Evolutionary conservation across 1,140 invertebrate genomes (phyloP).

Genomic region (Drosophila pruinosa): DNA sequence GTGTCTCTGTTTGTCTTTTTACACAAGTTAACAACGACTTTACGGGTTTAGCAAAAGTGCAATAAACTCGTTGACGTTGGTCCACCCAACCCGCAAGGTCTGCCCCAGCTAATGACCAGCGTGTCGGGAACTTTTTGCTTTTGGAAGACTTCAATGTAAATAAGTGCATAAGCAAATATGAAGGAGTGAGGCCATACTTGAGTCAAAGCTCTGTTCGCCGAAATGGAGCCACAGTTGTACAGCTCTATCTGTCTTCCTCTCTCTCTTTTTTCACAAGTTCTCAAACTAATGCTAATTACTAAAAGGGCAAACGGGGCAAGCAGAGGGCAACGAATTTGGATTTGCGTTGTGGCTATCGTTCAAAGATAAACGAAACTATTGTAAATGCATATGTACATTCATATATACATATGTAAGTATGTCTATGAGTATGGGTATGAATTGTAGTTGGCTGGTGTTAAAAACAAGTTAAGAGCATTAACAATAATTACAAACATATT

Average conservation of each 20-base stretch:
- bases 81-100: conserved; percentile 9
- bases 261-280: neutral
- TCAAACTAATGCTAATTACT: conserved; percentile 29
- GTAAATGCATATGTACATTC: neutral
- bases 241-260: neutral
- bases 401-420: neutral
- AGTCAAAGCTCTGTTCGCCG: conserved; percentile 14
- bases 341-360: conserved; percentile 30
- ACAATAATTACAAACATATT: conserved; percentile 50
- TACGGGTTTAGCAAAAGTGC: conserved; percentile 63
- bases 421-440: neutral
- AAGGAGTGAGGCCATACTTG: conserved; percentile 10
- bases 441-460: neutral
- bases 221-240: conserved; percentile 12
- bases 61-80: conserved; percentile 65
- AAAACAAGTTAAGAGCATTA: conserved; percentile 31
- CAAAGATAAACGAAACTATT: conserved; percentile 5
- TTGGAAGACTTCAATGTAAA: conserved; percentile 51
- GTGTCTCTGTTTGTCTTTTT: conserved; percentile 61
- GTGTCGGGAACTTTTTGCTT: conserved; percentile 33
- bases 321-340: conserved; percentile 12
- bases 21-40: conserved; percentile 38
- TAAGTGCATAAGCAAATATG: conserved; percentile 6
- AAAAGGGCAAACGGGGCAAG: neutral
- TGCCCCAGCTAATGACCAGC: conserved; percentile 55